These are phyloP conservation scores for Drosophila repletoides DNA, from an alignment of 1,140 invertebrate species.

Conservation along the genomic window DNA sequence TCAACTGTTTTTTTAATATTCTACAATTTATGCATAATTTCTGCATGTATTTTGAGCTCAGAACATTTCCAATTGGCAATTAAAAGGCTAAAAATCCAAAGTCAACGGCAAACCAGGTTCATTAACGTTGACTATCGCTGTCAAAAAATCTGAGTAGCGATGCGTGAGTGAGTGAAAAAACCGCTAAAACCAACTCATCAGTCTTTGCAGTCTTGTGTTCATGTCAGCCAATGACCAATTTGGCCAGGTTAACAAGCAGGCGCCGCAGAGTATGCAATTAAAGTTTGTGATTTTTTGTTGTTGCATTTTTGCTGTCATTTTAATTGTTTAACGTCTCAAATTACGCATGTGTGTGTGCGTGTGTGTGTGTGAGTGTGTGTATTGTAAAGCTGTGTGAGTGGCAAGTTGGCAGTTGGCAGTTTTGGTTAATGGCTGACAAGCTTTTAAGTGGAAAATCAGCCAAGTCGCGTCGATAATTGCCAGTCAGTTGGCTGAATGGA, in stretches of 20 bases:
- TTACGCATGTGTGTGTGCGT: conserved; percentile 13
- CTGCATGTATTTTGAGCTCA: too few species aligned
- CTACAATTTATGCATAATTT: not conserved
- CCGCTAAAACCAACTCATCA: conserved; percentile 25
- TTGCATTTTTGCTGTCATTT: not conserved
- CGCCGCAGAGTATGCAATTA: conserved; percentile 36
- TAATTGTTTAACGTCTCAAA: conserved; percentile 39
- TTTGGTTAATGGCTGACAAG: conserved; percentile 42
- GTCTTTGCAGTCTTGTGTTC: not conserved
- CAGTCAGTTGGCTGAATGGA: conserved; percentile 20
- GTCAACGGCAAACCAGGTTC: too few species aligned
- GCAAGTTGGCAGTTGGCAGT: conserved; percentile 39
- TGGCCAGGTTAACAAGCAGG: conserved; percentile 29
- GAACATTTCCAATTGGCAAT: not conserved
- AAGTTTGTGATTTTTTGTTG: not conserved
- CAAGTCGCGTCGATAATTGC: conserved; percentile 40
- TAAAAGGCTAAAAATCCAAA: not conserved
- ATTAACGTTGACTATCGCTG: conserved; percentile 20
- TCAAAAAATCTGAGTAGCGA: conserved; percentile 26
- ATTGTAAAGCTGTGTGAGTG: too few species aligned
- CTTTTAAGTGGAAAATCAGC: conserved; percentile 40
- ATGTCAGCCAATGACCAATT: conserved; percentile 32
- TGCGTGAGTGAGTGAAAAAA: conserved; percentile 23
- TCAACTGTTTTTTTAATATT: not conserved
- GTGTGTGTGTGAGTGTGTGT: not conserved